Evolutionary conservation across 2,888 invertebrate genomes (phyloP).

Genomic region (Pocota personata): DNA sequence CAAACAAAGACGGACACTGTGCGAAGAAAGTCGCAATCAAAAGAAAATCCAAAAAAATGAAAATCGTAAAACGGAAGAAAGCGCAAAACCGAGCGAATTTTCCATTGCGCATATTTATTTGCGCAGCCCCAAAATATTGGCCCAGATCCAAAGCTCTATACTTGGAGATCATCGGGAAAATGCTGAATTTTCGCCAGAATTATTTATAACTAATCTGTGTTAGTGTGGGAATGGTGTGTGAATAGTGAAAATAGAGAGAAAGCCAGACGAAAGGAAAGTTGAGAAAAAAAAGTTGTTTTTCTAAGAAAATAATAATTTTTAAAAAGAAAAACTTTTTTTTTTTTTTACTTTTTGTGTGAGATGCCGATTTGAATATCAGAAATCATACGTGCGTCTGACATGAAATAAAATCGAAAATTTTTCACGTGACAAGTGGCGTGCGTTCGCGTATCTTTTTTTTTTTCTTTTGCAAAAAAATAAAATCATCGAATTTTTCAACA

Average conservation of each 20-base stretch:
- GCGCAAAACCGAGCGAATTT: conserved; percentile 63
- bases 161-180: conserved; percentile 88
- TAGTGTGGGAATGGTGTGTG: conserved; percentile 70
- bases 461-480: not conserved
- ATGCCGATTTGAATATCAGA: conserved; percentile 25
- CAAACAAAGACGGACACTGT: not conserved
- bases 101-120: conserved; percentile 76
- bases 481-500: conserved; percentile 11
- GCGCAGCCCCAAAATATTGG: conserved; percentile 85
- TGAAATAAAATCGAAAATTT: conserved; percentile 24
- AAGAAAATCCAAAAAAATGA: conserved; percentile 26
- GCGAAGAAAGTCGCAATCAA: conserved; percentile 40
- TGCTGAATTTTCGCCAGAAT: conserved; percentile 82
- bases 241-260: conserved; percentile 45
- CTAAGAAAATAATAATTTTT: conserved; percentile 10
- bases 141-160: conserved; percentile 92
- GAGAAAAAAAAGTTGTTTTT: conserved; percentile 31
- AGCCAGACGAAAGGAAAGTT: conserved; percentile 13
- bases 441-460: conserved; percentile 8
- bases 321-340: conserved; percentile 1
- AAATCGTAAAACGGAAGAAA: conserved; percentile 47
- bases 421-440: conserved; percentile 69
- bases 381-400: conserved; percentile 39
- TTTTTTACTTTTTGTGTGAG: not conserved
- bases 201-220: conserved; percentile 80